phyloP scores from a whole-genome alignment of 2,113 vertebrate genomes.

The Tragulus kanchil region DNA sequence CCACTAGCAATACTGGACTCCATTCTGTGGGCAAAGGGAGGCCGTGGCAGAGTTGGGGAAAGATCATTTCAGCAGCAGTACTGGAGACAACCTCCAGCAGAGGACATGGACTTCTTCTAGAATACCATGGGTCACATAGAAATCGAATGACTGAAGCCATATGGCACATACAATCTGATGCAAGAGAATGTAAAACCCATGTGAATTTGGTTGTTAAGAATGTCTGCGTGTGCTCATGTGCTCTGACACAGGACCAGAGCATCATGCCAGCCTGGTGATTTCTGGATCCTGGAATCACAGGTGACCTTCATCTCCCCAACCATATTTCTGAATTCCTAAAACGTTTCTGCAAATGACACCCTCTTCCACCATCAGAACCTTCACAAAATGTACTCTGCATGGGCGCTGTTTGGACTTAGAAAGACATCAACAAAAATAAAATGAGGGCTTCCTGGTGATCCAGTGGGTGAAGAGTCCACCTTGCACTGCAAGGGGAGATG shows the following conservation, averaged over 20 bases:
- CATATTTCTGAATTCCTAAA: background rate
- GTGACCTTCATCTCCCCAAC: background rate
- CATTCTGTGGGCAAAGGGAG: too few species aligned
- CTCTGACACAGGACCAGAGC: background rate
- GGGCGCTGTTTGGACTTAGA: background rate
- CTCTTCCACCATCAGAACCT: background rate
- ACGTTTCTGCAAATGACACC: background rate
- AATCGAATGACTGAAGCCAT: rapidly evolving
- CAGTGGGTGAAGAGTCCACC: too few species aligned
- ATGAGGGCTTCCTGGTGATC: too few species aligned
- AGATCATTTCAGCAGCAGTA: too few species aligned
- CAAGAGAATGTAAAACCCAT: background rate
- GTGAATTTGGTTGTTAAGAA: background rate
- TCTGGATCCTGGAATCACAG: background rate
- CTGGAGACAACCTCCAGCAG: too few species aligned
- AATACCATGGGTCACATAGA: too few species aligned
- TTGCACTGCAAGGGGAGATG: too few species aligned
- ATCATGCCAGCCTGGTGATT: rapidly evolving
- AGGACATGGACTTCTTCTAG: too few species aligned
- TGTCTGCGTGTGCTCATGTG: background rate
- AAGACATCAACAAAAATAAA: background rate
- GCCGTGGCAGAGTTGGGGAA: too few species aligned
- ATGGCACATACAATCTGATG: background rate
- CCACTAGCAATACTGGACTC: background rate
- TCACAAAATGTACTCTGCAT: background rate